Percentiles rank a stretch among this genome's conserved stretches.
These are phyloP conservation scores for Rhinogobius similis DNA, from an alignment of 2,113 vertebrate species.

Conservation along the genomic window DNA sequence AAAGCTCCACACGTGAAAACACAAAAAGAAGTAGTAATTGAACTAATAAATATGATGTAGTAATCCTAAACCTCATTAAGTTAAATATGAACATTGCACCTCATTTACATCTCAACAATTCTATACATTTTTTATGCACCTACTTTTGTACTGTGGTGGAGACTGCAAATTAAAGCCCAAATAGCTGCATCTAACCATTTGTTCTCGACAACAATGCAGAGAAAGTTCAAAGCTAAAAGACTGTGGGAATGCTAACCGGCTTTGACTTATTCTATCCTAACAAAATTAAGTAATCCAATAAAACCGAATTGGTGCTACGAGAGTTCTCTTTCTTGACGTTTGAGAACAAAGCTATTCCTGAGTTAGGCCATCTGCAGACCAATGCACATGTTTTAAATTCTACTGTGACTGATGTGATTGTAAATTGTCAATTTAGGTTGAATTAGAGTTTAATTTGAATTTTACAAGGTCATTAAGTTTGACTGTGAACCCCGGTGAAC, in stretches of 20 bases:
- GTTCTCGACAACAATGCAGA: not conserved
- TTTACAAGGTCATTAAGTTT: conserved; percentile 20
- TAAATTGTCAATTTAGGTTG: conserved; percentile 18
- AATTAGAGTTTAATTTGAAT: conserved; percentile 25
- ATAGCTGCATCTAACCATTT: not conserved
- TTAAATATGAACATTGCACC: not conserved
- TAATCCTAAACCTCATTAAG: not conserved
- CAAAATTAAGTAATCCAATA: conserved; percentile 58
- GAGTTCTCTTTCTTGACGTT: conserved; percentile 15
- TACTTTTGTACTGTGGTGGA: not conserved
- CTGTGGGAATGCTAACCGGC: conserved; percentile 35
- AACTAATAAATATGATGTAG: not conserved
- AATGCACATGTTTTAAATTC: conserved; percentile 25
- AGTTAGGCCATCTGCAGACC: conserved; percentile 1
- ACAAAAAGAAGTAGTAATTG: no score
- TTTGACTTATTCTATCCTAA: conserved; percentile 38
- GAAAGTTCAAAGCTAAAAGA: conserved; percentile 21
- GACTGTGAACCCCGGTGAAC: conserved; percentile 32
- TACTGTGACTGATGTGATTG: conserved; percentile 22
- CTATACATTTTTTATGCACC: not conserved
- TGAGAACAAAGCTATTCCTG: conserved; percentile 10
- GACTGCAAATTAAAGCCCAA: not conserved
- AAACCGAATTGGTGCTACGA: conserved; percentile 28
- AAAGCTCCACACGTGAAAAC: no score
- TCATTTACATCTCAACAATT: not conserved